These are phyloP conservation scores for Pedionomus torquatus DNA, from an alignment of 2,113 vertebrate genomes.

Conservation along the genomic window DNA sequence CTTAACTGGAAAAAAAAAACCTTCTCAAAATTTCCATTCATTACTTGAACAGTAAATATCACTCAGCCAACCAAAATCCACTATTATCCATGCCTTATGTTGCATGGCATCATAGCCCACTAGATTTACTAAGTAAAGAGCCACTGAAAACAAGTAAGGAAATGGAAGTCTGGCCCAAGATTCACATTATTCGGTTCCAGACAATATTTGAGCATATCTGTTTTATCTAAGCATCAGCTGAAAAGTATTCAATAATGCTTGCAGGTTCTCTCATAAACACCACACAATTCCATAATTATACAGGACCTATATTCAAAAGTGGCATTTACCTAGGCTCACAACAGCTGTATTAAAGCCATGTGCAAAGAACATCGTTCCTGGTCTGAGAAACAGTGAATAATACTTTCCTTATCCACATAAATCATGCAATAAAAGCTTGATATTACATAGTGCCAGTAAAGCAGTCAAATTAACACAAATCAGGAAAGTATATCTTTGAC, in stretches of 20 bases:
- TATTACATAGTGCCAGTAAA: not conserved
- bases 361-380: not conserved
- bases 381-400: not conserved
- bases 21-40: not conserved
- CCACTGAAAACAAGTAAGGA: not conserved
- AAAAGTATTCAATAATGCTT: not conserved
- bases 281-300: not conserved
- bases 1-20: not conserved
- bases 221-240: conserved; percentile 31
- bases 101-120: not conserved
- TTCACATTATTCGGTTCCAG: not conserved
- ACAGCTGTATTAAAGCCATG: not conserved
- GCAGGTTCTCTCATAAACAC: not conserved
- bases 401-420: not conserved
- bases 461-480: conserved; percentile 2
- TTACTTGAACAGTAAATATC: not conserved
- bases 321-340: not conserved
- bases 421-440: not conserved
- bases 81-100: accelerated
- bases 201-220: not conserved
- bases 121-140: not conserved
- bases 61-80: not conserved
- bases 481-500: not conserved
- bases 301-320: not conserved
- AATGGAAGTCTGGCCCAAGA: not conserved